A percentile compares a stretch with the other conserved stretches of the same genome.
These are phyloP conservation scores for Lissonota sp. DNA, from an alignment of 2,888 invertebrate genomes.

Conservation along the genomic window DNA sequence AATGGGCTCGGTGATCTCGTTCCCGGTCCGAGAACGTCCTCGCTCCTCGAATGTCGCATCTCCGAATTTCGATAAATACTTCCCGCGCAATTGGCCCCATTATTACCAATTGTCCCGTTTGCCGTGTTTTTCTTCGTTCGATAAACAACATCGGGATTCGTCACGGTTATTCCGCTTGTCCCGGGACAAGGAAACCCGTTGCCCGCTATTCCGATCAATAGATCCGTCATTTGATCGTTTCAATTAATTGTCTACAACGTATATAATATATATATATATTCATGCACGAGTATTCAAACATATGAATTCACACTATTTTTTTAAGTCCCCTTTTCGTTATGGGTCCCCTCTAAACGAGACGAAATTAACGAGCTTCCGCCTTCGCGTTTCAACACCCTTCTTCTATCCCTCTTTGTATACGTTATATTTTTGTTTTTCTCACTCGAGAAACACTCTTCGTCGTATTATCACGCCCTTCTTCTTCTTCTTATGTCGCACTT, in stretches of 20 bases:
- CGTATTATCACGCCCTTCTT: background rate
- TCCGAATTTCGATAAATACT: slow-evolving; percentile 77
- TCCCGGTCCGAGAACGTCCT: slow-evolving; percentile 78
- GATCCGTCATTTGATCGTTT: slow-evolving; percentile 70
- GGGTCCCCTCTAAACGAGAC: background rate
- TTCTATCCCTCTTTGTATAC: slow-evolving; percentile 4
- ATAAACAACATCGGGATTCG: slow-evolving; percentile 67
- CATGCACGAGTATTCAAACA: background rate
- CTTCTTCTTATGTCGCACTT: background rate
- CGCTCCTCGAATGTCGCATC: slow-evolving; percentile 81
- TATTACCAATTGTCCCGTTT: slow-evolving; percentile 19
- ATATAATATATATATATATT: background rate
- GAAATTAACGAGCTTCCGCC: slow-evolving; percentile 46
- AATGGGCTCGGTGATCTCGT: slow-evolving; percentile 76
- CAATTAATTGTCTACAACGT: background rate
- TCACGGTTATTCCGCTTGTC: slow-evolving; percentile 49
- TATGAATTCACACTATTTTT: background rate
- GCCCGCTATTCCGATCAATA: slow-evolving; percentile 72
- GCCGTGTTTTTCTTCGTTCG: slow-evolving; percentile 58
- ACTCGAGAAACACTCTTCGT: slow-evolving; percentile 19
- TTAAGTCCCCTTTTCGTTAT: slow-evolving; percentile 4
- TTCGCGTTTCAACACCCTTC: background rate
- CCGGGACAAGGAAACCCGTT: slow-evolving; percentile 67
- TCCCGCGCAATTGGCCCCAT: slow-evolving; percentile 36
- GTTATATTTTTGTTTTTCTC: slow-evolving; percentile 42